Conservation (phyloP, 2,797 vertebrate genomes). For the Myripristis jacobus region DNA sequence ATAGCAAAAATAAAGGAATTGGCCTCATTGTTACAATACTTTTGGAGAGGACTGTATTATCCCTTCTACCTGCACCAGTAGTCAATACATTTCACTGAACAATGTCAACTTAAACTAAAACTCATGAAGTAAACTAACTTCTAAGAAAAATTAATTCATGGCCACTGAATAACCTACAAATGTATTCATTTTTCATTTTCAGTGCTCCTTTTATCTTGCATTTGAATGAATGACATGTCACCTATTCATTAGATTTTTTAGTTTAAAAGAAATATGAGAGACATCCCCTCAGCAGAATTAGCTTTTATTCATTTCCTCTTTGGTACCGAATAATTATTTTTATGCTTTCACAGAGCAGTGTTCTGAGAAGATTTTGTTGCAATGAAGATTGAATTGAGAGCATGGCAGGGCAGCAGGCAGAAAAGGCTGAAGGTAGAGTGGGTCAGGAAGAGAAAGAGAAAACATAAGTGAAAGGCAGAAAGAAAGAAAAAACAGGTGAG, state of each 20-base stretch:
- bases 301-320: slow-evolving; percentile 15
- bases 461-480: background rate
- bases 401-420: background rate
- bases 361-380: slow-evolving; percentile 10
- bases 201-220: background rate
- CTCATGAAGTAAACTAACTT: no score
- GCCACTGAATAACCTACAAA: background rate
- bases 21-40: no score
- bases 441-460: slow-evolving; percentile 16
- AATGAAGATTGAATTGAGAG: slow-evolving; percentile 22
- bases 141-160: background rate
- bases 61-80: no score
- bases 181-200: background rate
- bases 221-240: background rate
- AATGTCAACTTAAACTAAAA: no score
- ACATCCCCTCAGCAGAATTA: slow-evolving; percentile 1
- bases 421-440: background rate
- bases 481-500: background rate
- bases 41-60: no score
- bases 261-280: slow-evolving; percentile 8
- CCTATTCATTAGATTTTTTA: slow-evolving; percentile 5
- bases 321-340: background rate
- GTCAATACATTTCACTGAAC: no score
- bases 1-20: no score
- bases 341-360: background rate